Percentiles rank a stretch among this genome's conserved stretches.
These are phyloP conservation scores for Plebejus melissa DNA, from an alignment of 2,888 invertebrate genomes.

Conservation along the genomic window DNA sequence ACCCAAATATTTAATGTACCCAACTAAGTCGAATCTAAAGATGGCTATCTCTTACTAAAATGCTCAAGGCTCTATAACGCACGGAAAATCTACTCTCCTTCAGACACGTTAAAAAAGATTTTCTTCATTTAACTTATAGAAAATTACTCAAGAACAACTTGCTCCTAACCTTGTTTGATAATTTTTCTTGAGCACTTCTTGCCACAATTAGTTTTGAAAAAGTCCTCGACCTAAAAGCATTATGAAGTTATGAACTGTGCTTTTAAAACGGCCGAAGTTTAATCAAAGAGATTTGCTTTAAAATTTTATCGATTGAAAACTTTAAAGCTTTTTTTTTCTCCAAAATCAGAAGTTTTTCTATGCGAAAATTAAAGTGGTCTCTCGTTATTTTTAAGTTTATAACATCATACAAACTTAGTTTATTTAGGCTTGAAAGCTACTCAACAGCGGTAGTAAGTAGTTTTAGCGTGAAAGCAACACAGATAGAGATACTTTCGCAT, in stretches of 20 bases:
- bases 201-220: conserved; percentile 24
- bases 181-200: conserved; percentile 17
- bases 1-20: neutral
- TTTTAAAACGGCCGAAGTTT: conserved; percentile 18
- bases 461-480: too few species aligned
- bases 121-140: conserved; percentile 7
- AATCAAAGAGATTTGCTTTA: neutral
- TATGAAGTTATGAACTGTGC: conserved; percentile 18
- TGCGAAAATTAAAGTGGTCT: neutral
- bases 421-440: too few species aligned
- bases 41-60: neutral
- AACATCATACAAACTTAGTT: neutral
- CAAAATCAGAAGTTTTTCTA: neutral
- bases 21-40: neutral
- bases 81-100: neutral
- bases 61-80: neutral
- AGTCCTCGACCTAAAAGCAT: conserved; percentile 21
- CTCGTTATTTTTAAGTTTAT: neutral
- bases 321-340: neutral
- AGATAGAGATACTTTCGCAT: too few species aligned
- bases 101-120: neutral
- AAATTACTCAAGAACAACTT: conserved; percentile 2
- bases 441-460: too few species aligned
- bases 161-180: conserved; percentile 16
- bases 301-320: conserved; percentile 11